Conservation (phyloP, 2,888 invertebrate species). For the Piscicola geometra region DNA sequence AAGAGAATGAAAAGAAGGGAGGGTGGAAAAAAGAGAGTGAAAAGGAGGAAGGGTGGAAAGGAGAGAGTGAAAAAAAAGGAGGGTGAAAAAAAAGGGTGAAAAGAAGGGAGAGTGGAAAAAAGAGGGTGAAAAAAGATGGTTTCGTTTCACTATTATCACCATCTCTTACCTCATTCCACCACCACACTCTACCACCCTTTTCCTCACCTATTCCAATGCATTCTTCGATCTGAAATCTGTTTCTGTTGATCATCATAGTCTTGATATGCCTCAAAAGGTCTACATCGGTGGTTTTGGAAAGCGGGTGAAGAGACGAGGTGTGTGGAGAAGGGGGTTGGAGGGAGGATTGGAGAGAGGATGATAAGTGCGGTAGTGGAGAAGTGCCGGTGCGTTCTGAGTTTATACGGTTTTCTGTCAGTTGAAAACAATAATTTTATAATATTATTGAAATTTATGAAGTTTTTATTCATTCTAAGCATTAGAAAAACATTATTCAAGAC, state of each 20-base stretch:
- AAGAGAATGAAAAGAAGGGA: no score
- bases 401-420: not conserved
- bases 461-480: no score
- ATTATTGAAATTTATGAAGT: no score
- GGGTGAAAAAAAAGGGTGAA: no score
- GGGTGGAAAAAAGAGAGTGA: not conserved
- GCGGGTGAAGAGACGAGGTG: not conserved
- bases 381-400: not conserved
- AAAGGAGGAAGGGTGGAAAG: no score
- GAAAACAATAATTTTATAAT: no score
- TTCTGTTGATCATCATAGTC: slow-evolving; percentile 16
- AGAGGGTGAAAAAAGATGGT: no score
- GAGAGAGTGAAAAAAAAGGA: no score
- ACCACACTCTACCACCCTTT: not conserved
- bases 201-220: slow-evolving; percentile 25
- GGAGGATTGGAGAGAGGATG: not conserved
- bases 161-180: no score
- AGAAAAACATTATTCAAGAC: no score
- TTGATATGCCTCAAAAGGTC: slow-evolving; percentile 1
- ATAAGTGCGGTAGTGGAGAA: not conserved
- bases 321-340: not conserved
- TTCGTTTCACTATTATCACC: no score
- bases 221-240: not conserved
- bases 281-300: slow-evolving; percentile 13
- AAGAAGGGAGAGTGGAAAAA: no score